Percentiles rank a stretch among this genome's conserved stretches.
Evolutionary conservation across 2,113 vertebrate genomes (phyloP).

Genomic region (Ondatra zibethicus): DNA sequence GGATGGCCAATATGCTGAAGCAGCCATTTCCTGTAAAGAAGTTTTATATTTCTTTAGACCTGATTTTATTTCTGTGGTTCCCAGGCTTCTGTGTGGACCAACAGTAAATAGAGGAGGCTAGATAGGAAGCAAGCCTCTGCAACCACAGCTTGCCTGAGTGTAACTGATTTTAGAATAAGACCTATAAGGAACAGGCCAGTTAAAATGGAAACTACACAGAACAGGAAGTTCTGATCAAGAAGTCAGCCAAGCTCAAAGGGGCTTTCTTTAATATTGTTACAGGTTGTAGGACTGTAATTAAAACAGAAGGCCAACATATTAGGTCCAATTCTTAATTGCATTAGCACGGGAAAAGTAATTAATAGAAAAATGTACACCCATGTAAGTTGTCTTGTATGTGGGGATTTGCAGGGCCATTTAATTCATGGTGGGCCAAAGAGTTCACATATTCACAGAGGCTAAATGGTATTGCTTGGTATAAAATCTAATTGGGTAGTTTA

Average conservation of each 20-base stretch:
- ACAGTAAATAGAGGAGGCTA: background rate
- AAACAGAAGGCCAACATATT: conserved; percentile 37
- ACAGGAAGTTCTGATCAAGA: conserved; percentile 8
- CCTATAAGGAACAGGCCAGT: background rate
- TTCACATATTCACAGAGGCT: conserved; percentile 43
- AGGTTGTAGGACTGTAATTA: conserved; percentile 33
- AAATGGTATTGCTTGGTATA: conserved; percentile 57
- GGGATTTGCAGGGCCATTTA: conserved; percentile 59
- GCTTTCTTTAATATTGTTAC: conserved; percentile 45
- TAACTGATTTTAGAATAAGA: conserved; percentile 36
- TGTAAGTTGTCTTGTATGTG: conserved; percentile 9
- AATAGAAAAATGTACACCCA: conserved; percentile 29
- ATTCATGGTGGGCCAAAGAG: conserved; percentile 61
- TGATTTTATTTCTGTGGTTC: conserved; percentile 8
- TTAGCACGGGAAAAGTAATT: conserved; percentile 61
- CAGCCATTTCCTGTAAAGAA: background rate
- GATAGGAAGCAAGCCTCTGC: background rate
- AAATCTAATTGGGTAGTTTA: conserved; percentile 77
- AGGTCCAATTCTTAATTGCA: conserved; percentile 60
- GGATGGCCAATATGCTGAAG: background rate
- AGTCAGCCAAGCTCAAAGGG: conserved; percentile 27
- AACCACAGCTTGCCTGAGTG: background rate
- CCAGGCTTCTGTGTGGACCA: background rate
- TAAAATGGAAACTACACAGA: conserved; percentile 62
- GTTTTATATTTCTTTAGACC: background rate